Percentiles rank a stretch among this genome's conserved stretches.
Conservation (phyloP, 2,113 vertebrate species). For the Hippopotamus amphibius region DNA sequence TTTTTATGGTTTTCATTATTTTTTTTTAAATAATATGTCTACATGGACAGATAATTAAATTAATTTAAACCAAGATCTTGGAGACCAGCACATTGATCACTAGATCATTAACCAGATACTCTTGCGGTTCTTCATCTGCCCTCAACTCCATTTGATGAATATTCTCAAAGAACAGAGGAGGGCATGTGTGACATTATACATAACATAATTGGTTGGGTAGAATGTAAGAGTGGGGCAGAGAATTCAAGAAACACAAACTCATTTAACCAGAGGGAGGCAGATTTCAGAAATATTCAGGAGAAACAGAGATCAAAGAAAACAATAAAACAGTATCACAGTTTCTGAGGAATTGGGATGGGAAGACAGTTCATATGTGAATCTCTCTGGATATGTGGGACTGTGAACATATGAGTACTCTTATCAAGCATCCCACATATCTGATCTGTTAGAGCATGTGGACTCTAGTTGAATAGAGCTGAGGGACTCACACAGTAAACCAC, state of each 20-base stretch:
- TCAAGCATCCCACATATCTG: accelerated
- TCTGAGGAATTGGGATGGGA: background rate
- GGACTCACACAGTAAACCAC: background rate
- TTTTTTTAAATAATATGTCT: too few relatives aligned
- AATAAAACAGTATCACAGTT: background rate
- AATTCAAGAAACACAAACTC: background rate
- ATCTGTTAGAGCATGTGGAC: background rate
- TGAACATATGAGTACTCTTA: background rate
- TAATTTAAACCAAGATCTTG: too few relatives aligned
- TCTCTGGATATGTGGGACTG: background rate
- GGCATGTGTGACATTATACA: background rate
- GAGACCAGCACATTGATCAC: too few relatives aligned
- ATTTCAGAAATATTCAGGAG: background rate
- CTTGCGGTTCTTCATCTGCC: too few relatives aligned
- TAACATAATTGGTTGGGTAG: background rate
- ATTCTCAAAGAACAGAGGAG: background rate
- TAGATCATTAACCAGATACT: too few relatives aligned
- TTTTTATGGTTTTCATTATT: too few relatives aligned
- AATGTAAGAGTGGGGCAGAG: background rate
- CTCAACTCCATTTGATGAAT: too few relatives aligned
- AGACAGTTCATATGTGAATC: background rate
- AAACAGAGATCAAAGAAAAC: background rate
- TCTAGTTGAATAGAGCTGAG: accelerated
- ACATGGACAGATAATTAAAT: too few relatives aligned
- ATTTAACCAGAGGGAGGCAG: background rate